These are phyloP conservation scores for Typhlichthys eigenmanni DNA, from an alignment of 2,797 vertebrate species.

Conservation along the genomic window DNA sequence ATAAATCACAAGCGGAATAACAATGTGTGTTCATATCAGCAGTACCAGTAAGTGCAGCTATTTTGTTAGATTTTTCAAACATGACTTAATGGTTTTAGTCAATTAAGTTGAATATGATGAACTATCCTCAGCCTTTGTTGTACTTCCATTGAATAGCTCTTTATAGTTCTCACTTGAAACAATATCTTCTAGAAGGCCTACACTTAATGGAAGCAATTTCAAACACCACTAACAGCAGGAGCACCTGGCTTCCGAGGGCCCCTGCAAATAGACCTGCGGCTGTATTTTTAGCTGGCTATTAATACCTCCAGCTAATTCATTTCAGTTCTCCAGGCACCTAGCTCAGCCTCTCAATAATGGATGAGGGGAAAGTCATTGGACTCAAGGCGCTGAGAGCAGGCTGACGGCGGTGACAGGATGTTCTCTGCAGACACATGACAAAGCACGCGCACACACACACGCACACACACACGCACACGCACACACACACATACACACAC, in stretches of 20 bases:
- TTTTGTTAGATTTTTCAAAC: too few relatives aligned
- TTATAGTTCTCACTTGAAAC: conserved; percentile 20
- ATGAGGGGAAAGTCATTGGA: conserved; percentile 79
- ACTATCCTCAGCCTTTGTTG: neutral
- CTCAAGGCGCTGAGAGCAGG: conserved; percentile 65
- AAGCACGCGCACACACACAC: too few relatives aligned
- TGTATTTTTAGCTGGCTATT: conserved; percentile 79
- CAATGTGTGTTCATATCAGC: too few relatives aligned
- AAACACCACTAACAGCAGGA: conserved; percentile 43
- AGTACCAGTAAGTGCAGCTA: too few relatives aligned
- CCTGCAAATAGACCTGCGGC: conserved; percentile 69
- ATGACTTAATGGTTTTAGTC: too few relatives aligned
- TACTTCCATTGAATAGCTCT: conserved; percentile 14
- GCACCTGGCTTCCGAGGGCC: conserved; percentile 56
- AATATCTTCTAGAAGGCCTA: conserved; percentile 13
- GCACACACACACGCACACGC: too few relatives aligned
- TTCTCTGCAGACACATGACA: conserved; percentile 54
- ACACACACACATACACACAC: too few relatives aligned
- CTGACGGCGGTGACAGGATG: conserved; percentile 54
- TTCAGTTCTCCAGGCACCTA: conserved; percentile 75
- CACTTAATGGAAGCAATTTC: conserved; percentile 35
- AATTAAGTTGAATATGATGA: too few relatives aligned
- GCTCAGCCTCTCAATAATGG: conserved; percentile 77
- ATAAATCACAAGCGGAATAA: conserved; percentile 2
- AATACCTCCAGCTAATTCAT: conserved; percentile 80